These are phyloP conservation scores for Forficula auricularia DNA, from an alignment of 1,140 invertebrate species.

Conservation along the genomic window DNA sequence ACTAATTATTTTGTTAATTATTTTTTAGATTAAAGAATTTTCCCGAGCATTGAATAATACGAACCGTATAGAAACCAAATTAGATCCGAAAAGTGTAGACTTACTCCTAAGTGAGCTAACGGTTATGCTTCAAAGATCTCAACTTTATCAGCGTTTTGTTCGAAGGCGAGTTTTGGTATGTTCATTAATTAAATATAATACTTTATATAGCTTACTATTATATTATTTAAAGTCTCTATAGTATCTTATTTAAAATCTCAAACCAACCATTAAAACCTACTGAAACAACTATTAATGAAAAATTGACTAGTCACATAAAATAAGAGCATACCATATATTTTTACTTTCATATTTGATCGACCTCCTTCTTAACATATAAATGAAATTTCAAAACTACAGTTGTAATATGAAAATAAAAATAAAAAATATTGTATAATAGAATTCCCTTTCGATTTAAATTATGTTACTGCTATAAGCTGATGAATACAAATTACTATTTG, in stretches of 20 bases:
- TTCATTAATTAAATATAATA: conserved; percentile 10
- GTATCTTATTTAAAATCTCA: neutral
- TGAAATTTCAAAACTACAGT: too few relatives aligned
- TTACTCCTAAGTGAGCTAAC: conserved; percentile 78
- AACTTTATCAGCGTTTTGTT: conserved; percentile 83
- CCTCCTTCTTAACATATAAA: too few relatives aligned
- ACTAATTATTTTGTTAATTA: conserved; percentile 3
- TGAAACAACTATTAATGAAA: too few relatives aligned
- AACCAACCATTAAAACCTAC: neutral
- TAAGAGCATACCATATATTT: too few relatives aligned
- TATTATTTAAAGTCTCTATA: neutral
- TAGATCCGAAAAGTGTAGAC: conserved; percentile 77
- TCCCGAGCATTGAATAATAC: conserved; percentile 18
- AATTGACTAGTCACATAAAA: too few relatives aligned
- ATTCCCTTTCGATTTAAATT: too few relatives aligned
- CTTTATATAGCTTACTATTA: neutral
- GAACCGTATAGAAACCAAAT: conserved; percentile 23
- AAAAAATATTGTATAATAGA: too few relatives aligned
- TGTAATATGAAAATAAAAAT: too few relatives aligned
- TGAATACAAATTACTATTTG: too few relatives aligned
- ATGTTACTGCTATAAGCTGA: too few relatives aligned
- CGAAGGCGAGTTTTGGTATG: conserved; percentile 55
- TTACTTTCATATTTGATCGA: too few relatives aligned
- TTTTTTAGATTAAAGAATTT: neutral
- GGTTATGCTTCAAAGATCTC: conserved; percentile 72